A percentile compares a stretch with the other conserved stretches of the same genome.
Conservation (phyloP, 2,888 invertebrate genomes). For the Timandra comae region DNA sequence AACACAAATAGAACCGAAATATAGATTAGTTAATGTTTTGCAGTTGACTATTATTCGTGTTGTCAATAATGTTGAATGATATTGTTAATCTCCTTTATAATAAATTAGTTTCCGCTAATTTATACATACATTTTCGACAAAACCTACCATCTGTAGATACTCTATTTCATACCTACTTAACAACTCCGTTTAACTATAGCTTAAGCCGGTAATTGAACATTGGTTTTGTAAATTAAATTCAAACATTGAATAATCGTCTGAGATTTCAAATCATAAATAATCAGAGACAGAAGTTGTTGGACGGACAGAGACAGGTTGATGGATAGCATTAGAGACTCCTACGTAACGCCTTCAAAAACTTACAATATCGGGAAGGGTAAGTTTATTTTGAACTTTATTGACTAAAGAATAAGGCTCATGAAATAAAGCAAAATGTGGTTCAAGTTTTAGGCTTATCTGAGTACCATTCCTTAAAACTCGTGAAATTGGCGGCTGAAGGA, state of each 20-base stretch:
- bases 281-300: slow-evolving; percentile 26
- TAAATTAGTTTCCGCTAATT: too few relatives aligned
- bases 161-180: too few relatives aligned
- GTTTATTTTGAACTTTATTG: slow-evolving; percentile 16
- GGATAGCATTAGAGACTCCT: slow-evolving; percentile 31
- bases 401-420: slow-evolving; percentile 4
- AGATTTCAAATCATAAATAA: slow-evolving; percentile 23
- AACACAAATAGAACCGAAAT: too few relatives aligned
- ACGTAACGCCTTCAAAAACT: slow-evolving; percentile 16
- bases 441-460: slow-evolving; percentile 17
- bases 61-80: too few relatives aligned
- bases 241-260: slow-evolving; percentile 7
- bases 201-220: too few relatives aligned
- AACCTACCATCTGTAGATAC: too few relatives aligned
- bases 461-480: slow-evolving; percentile 19
- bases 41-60: too few relatives aligned
- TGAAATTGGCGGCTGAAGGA: slow-evolving; percentile 23
- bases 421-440: slow-evolving; percentile 1
- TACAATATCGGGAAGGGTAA: background rate
- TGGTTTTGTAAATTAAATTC: background rate
- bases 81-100: too few relatives aligned
- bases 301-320: slow-evolving; percentile 28
- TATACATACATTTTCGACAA: too few relatives aligned
- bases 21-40: too few relatives aligned
- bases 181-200: too few relatives aligned